Evolutionary conservation across 2,888 invertebrate genomes (phyloP), one percentile per base, ranked within the genome.

Genomic region (Xestia c-nigrum): DNA sequence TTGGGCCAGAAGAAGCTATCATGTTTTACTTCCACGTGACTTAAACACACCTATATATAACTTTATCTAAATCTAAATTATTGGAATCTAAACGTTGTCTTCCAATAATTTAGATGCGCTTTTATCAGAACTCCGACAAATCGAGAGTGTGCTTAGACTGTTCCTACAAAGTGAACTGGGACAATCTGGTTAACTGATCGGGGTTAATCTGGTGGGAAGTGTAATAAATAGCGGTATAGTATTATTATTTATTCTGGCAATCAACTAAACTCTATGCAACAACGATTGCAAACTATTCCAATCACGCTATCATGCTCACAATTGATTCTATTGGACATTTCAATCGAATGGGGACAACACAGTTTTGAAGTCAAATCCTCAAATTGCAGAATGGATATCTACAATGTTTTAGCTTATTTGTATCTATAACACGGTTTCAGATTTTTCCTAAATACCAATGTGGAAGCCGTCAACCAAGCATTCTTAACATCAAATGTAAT

Each of bases 281-380:
- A 67, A 46, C 4, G n/a, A 14, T 10, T 52, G 66, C 43, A 67
- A 69, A 47, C 19, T 47, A 70, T 47, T 74, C 46, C 47, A 59
- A 24, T 65, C n/a, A 55, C 40, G 38, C 65, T 57, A 70, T 66
- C 50, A 65, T 43, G 70, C 38, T 50, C 9, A 43, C 46, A 72
- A 74, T 78, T 64, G 6, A 21, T 77, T 69, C 50, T n/a, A 59
- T 57, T 57, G 72, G 50, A 70, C n/a, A 65, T 52, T 59, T 50
- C 31, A 46, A 21, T 43, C 24, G 16, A 66, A 66, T 63, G 24
- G 9, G 21, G 43, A 38, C 31, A 40, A 55, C 19, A 24, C 2
- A 4, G 24, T 57, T 65, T 59, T 38, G 55, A 57, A 65, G 65
- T 63, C 19, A 5, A 74, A 31, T 57, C 19, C 59, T 59, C 19